These are phyloP conservation scores for Actinia equina DNA, from an alignment of 64 coral and sea anemone genomes.

Conservation along the genomic window DNA sequence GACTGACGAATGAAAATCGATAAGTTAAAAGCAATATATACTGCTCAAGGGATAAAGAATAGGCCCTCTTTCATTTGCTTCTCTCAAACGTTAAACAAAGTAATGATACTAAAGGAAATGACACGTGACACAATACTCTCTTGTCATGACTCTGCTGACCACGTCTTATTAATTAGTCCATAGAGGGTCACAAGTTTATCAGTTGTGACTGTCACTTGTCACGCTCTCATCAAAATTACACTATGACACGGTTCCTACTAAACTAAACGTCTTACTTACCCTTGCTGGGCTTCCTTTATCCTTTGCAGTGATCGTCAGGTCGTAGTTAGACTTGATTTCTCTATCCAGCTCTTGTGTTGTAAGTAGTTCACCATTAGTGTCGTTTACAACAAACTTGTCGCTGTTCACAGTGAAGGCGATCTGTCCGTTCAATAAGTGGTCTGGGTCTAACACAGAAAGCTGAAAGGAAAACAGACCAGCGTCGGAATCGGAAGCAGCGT, in stretches of 20 bases:
- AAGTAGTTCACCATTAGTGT: constrained; percentile 38
- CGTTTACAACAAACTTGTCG: constrained; percentile 69
- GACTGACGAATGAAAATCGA: constrained; percentile 43
- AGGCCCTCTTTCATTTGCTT: too few relatives aligned
- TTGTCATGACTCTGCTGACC: background rate
- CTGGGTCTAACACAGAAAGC: constrained; percentile 72
- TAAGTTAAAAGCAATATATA: background rate
- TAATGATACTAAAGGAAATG: too few relatives aligned
- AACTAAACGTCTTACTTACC: background rate
- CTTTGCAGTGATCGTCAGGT: constrained; percentile 65
- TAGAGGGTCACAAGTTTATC: too few relatives aligned
- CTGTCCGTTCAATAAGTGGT: constrained; percentile 50
- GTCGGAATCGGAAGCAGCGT: background rate
- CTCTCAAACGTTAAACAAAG: too few relatives aligned
- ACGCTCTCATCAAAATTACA: too few relatives aligned
- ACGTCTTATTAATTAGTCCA: too few relatives aligned
- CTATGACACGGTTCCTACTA: too few relatives aligned
- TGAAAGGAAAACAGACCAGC: background rate
- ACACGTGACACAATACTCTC: background rate
- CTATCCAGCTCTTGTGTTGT: constrained; percentile 70
- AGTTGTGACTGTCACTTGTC: too few relatives aligned
- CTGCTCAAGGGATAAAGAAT: background rate
- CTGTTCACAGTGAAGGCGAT: constrained; percentile 72
- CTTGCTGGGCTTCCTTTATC: constrained; percentile 62
- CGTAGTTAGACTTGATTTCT: constrained; percentile 58